Evolutionary conservation across 1,140 invertebrate genomes (phyloP).

Genomic region (Nylanderia fulva): DNA sequence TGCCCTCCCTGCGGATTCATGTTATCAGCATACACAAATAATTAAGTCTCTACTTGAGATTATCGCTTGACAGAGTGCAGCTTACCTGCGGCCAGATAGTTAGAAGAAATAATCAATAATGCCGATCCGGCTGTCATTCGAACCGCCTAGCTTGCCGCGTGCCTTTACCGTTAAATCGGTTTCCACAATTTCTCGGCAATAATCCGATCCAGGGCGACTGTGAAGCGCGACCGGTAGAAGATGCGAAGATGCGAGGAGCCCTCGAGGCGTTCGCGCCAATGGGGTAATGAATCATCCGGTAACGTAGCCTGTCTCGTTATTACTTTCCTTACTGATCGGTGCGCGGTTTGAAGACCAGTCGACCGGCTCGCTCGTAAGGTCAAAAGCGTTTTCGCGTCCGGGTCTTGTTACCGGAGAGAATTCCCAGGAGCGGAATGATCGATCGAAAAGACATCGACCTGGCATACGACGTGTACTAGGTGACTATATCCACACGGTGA

Average conservation of each 20-base stretch:
- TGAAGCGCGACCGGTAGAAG: background rate
- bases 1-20: no score
- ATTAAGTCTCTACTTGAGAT: constrained; percentile 14
- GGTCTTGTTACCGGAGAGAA: constrained; percentile 40
- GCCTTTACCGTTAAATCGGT: constrained; percentile 72
- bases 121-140: constrained; percentile 4
- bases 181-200: constrained; percentile 68
- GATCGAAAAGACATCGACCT: constrained; percentile 8
- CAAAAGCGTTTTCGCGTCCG: constrained; percentile 59
- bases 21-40: background rate
- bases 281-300: constrained; percentile 73
- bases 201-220: constrained; percentile 55
- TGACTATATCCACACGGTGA: background rate
- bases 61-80: constrained; percentile 7
- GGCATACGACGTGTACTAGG: constrained; percentile 10
- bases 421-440: constrained; percentile 37
- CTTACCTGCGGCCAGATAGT: background rate
- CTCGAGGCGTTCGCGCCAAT: constrained; percentile 56
- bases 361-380: constrained; percentile 62
- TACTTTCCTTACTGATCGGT: constrained; percentile 72
- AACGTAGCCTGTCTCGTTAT: constrained; percentile 75
- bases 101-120: constrained; percentile 14
- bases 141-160: background rate
- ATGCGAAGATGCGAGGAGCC: constrained; percentile 10
- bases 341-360: constrained; percentile 52